A percentile compares a stretch with the other conserved stretches of the same genome.
phyloP scores from a whole-genome alignment of 2,888 invertebrate species.

The Volucella bombylans region DNA sequence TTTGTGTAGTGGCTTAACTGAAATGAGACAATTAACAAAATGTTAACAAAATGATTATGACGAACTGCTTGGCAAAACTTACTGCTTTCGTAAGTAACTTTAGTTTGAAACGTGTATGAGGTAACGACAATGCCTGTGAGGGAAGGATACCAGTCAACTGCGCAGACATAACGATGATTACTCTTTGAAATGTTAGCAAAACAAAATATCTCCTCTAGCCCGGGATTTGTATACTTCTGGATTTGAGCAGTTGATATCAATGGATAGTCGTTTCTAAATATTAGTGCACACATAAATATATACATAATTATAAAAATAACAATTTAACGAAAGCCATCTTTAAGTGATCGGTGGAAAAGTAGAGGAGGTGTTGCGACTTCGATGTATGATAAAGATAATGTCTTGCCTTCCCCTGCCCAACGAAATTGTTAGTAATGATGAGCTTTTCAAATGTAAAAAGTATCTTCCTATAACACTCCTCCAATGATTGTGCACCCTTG shows the following conservation, averaged over 20 bases:
- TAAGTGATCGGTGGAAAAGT: no score
- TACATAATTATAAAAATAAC: not conserved
- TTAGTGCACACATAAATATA: not conserved
- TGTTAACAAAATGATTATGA: not conserved
- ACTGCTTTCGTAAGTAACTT: constrained; percentile 79
- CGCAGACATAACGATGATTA: constrained; percentile 86
- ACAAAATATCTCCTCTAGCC: constrained; percentile 83
- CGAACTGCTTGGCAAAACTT: constrained; percentile 69
- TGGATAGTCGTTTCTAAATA: constrained; percentile 80
- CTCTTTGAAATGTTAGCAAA: constrained; percentile 87
- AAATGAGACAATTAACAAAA: no score
- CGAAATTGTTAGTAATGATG: no score
- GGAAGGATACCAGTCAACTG: constrained; percentile 88
- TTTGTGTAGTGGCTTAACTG: constrained; percentile 71
- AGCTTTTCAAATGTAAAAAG: no score
- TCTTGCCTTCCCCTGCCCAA: no score
- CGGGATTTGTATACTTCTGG: constrained; percentile 78
- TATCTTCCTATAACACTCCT: no score
- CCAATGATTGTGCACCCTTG: no score
- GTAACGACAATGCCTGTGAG: constrained; percentile 87
- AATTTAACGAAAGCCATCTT: not conserved
- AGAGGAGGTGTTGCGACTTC: no score
- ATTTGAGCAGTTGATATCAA: constrained; percentile 77
- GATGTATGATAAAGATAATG: no score
- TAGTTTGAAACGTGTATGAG: constrained; percentile 86